A percentile compares a stretch with the other conserved stretches of the same genome.
Conservation (phyloP, 2,113 vertebrate genomes). For the Megaptera novaeangliae region DNA sequence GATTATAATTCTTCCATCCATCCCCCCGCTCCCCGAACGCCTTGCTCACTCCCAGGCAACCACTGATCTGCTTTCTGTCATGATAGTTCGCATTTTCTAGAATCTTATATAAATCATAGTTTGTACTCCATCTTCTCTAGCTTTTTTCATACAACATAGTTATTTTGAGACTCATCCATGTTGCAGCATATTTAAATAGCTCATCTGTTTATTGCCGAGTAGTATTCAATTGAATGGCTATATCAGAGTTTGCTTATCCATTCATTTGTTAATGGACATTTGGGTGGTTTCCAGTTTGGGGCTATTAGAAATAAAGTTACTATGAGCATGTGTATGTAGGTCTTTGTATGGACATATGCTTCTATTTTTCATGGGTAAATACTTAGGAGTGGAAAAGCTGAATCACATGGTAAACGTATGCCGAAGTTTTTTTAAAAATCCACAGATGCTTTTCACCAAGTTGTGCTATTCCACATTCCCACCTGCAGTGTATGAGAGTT, state of each 20-base stretch:
- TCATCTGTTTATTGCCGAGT: neutral
- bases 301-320: neutral
- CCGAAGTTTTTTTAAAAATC: neutral
- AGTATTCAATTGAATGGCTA: neutral
- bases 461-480: neutral
- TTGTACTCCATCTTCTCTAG: neutral
- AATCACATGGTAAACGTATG: neutral
- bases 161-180: neutral
- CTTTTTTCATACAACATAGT: neutral
- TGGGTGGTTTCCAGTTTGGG: neutral
- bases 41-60: neutral
- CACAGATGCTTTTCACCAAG: neutral
- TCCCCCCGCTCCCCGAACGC: neutral
- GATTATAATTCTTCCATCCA: neutral
- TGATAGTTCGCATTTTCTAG: neutral
- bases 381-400: neutral
- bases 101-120: neutral
- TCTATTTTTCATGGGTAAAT: neutral
- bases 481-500: neutral
- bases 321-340: neutral
- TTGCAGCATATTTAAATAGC: neutral
- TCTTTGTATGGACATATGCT: neutral
- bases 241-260: neutral
- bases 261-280: neutral
- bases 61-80: neutral